These are phyloP conservation scores for Eupithecia inturbata DNA, from an alignment of 2,888 invertebrate genomes.

Conservation along the genomic window DNA sequence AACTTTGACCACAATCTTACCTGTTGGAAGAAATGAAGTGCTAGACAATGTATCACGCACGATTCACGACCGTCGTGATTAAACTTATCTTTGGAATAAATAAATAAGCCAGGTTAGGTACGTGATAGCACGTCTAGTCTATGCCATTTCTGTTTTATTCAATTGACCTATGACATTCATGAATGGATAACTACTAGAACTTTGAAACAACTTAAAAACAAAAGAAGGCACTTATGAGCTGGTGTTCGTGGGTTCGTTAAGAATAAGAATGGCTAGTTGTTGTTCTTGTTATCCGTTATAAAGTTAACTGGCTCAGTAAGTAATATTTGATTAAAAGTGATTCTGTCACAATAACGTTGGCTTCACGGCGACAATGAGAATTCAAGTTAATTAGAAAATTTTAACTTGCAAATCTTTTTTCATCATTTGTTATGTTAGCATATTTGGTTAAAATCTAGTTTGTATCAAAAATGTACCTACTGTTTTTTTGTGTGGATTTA, in stretches of 20 bases:
- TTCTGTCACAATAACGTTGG: background rate
- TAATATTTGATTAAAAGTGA: background rate
- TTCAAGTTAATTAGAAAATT: background rate
- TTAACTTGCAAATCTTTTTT: no score
- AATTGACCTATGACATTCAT: background rate
- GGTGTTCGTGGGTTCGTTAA: background rate
- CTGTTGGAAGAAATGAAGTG: no score
- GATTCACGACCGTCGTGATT: no score
- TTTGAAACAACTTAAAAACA: background rate
- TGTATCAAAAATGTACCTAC: no score
- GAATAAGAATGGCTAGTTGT: background rate
- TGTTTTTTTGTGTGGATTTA: no score
- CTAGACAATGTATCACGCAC: no score
- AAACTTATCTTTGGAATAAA: background rate
- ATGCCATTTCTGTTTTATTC: slow-evolving; percentile 2
- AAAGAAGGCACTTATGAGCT: background rate
- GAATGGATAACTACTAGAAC: background rate
- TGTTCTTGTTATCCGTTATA: background rate
- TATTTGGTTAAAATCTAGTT: no score
- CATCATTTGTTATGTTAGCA: no score
- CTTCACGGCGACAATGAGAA: background rate
- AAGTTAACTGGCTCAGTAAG: background rate
- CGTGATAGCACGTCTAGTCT: background rate
- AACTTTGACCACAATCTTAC: background rate
- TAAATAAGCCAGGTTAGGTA: background rate